Percentiles rank a stretch among this genome's conserved stretches.
These are phyloP conservation scores for Enteromius treurensis DNA, from an alignment of 2,797 vertebrate genomes.

Conservation along the genomic window DNA sequence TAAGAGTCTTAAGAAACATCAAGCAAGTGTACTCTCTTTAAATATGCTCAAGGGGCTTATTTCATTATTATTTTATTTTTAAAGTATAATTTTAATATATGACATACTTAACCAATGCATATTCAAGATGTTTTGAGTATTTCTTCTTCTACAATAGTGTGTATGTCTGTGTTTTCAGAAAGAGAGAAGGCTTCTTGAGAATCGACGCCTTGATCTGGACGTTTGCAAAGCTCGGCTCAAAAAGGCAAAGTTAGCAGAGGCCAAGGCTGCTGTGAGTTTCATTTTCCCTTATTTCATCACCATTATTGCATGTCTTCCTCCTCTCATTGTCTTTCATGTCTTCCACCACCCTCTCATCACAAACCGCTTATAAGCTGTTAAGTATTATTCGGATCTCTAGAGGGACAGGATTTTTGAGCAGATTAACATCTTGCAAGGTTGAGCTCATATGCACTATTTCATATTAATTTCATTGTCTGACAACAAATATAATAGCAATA, in stretches of 20 bases:
- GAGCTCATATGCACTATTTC: too few species aligned
- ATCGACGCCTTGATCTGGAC: slow-evolving; percentile 92
- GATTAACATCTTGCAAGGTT: too few species aligned
- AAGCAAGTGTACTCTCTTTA: too few species aligned
- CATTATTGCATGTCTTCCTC: neutral
- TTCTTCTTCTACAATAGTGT: neutral
- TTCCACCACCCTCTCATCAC: neutral
- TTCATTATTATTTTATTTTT: neutral
- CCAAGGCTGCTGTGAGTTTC: slow-evolving; percentile 88
- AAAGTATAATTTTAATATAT: neutral
- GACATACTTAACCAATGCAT: neutral
- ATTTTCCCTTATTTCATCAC: neutral
- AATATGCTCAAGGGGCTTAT: too few species aligned
- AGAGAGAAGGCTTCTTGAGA: slow-evolving; percentile 90
- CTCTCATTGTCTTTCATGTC: neutral
- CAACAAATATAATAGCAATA: too few species aligned
- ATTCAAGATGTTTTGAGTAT: neutral
- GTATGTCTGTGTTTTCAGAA: slow-evolving; percentile 75
- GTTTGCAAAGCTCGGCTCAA: slow-evolving; percentile 93
- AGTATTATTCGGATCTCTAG: neutral
- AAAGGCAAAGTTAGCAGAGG: slow-evolving; percentile 93
- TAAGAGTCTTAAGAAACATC: too few species aligned
- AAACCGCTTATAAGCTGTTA: neutral
- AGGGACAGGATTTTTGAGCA: too few species aligned
- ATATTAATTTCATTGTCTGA: too few species aligned